phyloP scores from a whole-genome alignment of 2,888 invertebrate species.

The Ichneumoninae sp. region DNA sequence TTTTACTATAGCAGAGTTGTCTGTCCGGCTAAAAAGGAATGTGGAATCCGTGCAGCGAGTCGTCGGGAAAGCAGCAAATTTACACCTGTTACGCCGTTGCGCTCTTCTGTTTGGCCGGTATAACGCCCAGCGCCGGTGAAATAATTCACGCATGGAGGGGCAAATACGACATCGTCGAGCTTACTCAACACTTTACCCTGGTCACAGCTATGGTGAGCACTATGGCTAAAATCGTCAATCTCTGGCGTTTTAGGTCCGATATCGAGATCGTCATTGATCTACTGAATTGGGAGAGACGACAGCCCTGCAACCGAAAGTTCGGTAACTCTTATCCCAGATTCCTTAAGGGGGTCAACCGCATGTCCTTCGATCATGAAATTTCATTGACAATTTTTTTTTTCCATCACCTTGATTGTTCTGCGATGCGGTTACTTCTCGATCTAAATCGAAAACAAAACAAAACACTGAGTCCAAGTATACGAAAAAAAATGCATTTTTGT shows the following conservation, averaged over 20 bases:
- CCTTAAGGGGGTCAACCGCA: neutral
- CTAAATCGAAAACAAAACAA: neutral
- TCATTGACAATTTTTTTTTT: neutral
- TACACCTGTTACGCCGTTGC: slow-evolving; percentile 44
- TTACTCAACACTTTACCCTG: slow-evolving; percentile 61
- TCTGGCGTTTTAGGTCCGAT: slow-evolving; percentile 53
- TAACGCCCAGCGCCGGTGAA: slow-evolving; percentile 48
- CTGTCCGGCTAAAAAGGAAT: slow-evolving; percentile 46
- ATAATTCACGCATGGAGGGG: slow-evolving; percentile 58
- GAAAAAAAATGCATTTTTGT: neutral
- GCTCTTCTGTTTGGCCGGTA: slow-evolving; percentile 38
- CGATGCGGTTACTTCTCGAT: neutral
- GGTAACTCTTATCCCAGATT: slow-evolving; percentile 46
- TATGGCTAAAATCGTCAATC: slow-evolving; percentile 52
- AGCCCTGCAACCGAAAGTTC: slow-evolving; percentile 59
- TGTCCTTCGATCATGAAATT: neutral
- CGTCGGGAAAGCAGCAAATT: slow-evolving; percentile 24
- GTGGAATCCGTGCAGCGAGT: slow-evolving; percentile 61
- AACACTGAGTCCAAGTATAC: neutral
- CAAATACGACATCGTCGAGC: slow-evolving; percentile 35
- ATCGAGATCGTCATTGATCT: slow-evolving; percentile 48
- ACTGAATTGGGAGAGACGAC: slow-evolving; percentile 62
- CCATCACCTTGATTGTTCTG: neutral
- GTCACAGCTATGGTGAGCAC: slow-evolving; percentile 58
- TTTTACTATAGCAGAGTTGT: neutral